Evolutionary conservation across 2,888 invertebrate genomes (phyloP).

Genomic region (Trissoscelio sp.): DNA sequence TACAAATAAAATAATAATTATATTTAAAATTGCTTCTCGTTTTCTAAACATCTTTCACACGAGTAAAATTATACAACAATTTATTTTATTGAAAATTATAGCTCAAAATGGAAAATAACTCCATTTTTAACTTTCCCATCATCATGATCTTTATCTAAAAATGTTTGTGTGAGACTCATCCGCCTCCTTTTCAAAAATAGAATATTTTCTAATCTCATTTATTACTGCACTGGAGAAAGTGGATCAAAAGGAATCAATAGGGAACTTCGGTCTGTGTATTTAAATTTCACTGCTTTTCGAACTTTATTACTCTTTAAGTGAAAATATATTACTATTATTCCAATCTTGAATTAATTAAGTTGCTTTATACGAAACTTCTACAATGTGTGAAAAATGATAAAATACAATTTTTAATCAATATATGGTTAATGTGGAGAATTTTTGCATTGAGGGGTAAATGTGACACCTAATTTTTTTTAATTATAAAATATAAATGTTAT

Average conservation of each 20-base stretch:
- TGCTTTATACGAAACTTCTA: too few species aligned
- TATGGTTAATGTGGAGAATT: too few species aligned
- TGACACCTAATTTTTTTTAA: too few species aligned
- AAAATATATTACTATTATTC: constrained; percentile 8
- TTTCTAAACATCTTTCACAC: too few species aligned
- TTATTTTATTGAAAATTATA: constrained; percentile 1
- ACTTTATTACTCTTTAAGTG: constrained; percentile 2
- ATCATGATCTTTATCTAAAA: constrained; percentile 37
- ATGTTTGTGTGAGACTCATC: constrained; percentile 1
- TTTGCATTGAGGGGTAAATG: too few species aligned
- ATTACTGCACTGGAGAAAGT: constrained; percentile 42
- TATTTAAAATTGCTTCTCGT: too few species aligned
- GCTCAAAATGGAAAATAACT: not conserved
- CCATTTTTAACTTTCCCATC: constrained; percentile 41
- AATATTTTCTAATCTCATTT: constrained; percentile 52
- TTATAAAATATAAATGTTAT: too few species aligned
- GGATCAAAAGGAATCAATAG: constrained; percentile 43
- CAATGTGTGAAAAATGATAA: too few species aligned
- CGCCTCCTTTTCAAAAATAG: constrained; percentile 15
- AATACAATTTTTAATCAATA: too few species aligned
- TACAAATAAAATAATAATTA: too few species aligned
- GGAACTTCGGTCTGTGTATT: not conserved
- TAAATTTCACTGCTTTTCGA: constrained; percentile 37
- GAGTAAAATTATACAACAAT: not conserved
- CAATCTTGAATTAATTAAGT: too few species aligned